Base-by-base conservation (phyloP, 2,888 invertebrate species). In the Campoplex nolae region DNA sequence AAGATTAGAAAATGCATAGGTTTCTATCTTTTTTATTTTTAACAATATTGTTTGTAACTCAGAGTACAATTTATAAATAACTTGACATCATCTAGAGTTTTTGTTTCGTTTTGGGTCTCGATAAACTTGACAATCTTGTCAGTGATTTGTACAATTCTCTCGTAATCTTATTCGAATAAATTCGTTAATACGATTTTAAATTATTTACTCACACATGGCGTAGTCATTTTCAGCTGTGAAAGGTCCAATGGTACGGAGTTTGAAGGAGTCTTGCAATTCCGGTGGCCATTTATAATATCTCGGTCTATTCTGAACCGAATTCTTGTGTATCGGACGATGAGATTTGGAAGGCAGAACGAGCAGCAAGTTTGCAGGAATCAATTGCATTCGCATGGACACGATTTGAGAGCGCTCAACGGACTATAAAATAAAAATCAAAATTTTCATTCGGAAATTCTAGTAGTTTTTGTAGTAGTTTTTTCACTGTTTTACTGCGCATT, bases 161-260 rank as follows among this genome's bases (percentile, higher is more conserved):
- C 42, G 32, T 8, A 71, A 71, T n/a, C 38, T 2, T 51, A n/a
- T n/a, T 51, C 4, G 6, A 51, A 18, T 18, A 51, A 68, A 68
- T 71, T 18, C 18, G 8, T 11, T 7, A 18, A 18, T 32, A 51
- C 13, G 28, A 45, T 23, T n/a, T 38, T n/a, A 38, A 38, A 38
- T 38, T 38, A 38, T 18, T 3, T 32, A 71, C 80, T 80, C 35
- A 84, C 84, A 3, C 54, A 76, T 58, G 8, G 84, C 76, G 18
- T n/a, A 7, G n/a, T 84, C 68, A 38, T 48, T 68, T 65, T 84
- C 80, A 8, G 84, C 62, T 7, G 6, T 51, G 42, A 84, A 84
- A 23, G 84, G 84, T 32, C 84, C 84, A 2, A n/a, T 16, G 11
- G 51, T 85, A 0, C 45, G 65, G 1, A 3, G 6, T 1, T 32